Evolutionary conservation across 2,113 vertebrate species (phyloP), one percentile per base, ranked within the genome.

Genomic region (Sarotherodon lohbergeri): DNA sequence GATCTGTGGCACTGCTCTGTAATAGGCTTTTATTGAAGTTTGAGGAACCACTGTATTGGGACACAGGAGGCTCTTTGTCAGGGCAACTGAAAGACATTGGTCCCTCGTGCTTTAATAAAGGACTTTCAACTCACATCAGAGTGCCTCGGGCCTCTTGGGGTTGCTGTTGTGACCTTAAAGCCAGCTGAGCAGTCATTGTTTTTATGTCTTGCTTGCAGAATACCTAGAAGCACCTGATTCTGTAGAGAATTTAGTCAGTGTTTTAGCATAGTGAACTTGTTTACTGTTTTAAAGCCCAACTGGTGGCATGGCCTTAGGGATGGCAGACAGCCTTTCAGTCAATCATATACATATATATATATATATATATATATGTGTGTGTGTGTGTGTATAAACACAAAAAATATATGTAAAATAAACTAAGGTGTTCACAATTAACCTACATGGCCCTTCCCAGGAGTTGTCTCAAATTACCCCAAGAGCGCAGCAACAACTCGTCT

Each of bases 41-140:
- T 27, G 39, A 63, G 88, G 71, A 89, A 80, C 76, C 61, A 36
- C 55, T 50, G 29, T 9, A 10, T 76, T 71, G 39, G 48, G n/a
- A 68, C 55, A 66, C 55, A 68, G 36, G 84, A 79, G 81, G 56
- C 46, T 87, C 27, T 86, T 80, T 86, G 76, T 78, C 43, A 71
- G 57, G 29, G 76, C 59, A 54, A 73, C 19, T 76, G 76, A 84
- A 80, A 89, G 73, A 48, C 81, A 78, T 14, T 17, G 50, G 55
- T 88, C 86, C 73, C 82, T 56, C 24, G 39, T 79, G 88, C 66
- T 84, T 87, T 90, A 81, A 89, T 86, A 78, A 90, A 86, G 46
- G 83, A 78, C 85, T 87, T 76, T 89, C 29, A 84, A 56, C 78
- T 87, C 22, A 56, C 24, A 66, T 80, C 54, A 78, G 32, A 86